Evolutionary conservation across 64 coral and sea anemone species (phyloP).

Genomic region (Astreopora myriophthalma): DNA sequence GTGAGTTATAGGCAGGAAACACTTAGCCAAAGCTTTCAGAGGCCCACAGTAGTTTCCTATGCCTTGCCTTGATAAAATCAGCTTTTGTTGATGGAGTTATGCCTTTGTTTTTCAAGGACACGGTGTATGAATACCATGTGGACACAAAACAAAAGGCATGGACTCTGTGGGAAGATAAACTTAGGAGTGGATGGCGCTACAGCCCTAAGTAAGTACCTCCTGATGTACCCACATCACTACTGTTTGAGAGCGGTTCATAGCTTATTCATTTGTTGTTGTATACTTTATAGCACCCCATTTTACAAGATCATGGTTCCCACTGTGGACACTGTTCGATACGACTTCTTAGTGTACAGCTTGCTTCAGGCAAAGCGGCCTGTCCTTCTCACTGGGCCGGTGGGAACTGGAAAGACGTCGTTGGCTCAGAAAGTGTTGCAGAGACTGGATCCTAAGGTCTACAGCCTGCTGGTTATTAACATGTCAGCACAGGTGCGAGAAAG

Average conservation of each 20-base stretch:
- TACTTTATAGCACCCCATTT: conserved; percentile 80
- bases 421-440: conserved; percentile 93
- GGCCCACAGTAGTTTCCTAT: too few species aligned
- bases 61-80: not conserved
- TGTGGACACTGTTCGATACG: conserved; percentile 96
- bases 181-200: conserved; percentile 95
- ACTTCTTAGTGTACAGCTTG: conserved; percentile 97
- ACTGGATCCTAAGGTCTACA: conserved; percentile 93
- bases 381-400: conserved; percentile 91
- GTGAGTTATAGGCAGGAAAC: not conserved
- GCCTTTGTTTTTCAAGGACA: conserved; percentile 69
- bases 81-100: too few species aligned
- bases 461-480: conserved; percentile 93
- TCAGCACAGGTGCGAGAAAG: conserved; percentile 76
- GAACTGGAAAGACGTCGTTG: conserved; percentile 95
- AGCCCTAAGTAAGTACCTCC: conserved; percentile 84
- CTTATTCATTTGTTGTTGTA: not conserved
- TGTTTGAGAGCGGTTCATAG: not conserved
- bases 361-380: conserved; percentile 96
- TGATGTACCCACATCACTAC: too few species aligned
- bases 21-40: too few species aligned
- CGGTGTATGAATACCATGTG: conserved; percentile 99
- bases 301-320: conserved; percentile 99
- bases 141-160: conserved; percentile 95
- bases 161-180: conserved; percentile 96